A percentile compares a stretch with the other conserved stretches of the same genome.
These are phyloP conservation scores for Lycocerus yunnanus DNA, from an alignment of 2,888 invertebrate species.

Conservation along the genomic window DNA sequence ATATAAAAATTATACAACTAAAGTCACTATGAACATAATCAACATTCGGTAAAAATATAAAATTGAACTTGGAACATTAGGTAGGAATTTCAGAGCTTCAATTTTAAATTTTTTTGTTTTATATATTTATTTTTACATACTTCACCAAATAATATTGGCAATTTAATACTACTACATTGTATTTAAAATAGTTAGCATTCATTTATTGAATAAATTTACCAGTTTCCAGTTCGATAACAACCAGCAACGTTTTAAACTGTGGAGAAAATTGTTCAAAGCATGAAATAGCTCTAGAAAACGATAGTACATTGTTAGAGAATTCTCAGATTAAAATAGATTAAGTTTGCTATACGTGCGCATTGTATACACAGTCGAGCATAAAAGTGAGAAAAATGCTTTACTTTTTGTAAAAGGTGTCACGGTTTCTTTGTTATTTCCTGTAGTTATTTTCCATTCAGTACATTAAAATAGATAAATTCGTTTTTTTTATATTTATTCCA, in stretches of 20 bases:
- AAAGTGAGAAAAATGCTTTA: background rate
- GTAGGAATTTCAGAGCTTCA: no score
- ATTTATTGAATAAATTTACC: background rate
- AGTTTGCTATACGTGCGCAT: background rate
- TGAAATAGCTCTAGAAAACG: background rate
- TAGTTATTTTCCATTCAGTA: background rate
- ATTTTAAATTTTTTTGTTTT: no score
- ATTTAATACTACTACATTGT: background rate
- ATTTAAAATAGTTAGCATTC: background rate
- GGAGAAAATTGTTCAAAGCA: background rate
- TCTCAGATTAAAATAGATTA: background rate
- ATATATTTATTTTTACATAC: background rate
- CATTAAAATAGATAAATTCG: background rate
- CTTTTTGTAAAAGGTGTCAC: background rate
- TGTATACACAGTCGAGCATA: background rate
- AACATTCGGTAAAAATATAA: no score
- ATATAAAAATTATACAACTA: no score
- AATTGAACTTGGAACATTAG: no score
- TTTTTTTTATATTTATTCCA: background rate
- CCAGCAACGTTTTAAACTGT: background rate
- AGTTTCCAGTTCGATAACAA: background rate
- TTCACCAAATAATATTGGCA: background rate
- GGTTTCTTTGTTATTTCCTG: background rate
- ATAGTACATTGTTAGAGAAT: background rate
- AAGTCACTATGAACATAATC: no score